A percentile compares a stretch with the other conserved stretches of the same genome.
phyloP scores from a whole-genome alignment of 2,113 vertebrate species.

The Ptyas mucosa region DNA sequence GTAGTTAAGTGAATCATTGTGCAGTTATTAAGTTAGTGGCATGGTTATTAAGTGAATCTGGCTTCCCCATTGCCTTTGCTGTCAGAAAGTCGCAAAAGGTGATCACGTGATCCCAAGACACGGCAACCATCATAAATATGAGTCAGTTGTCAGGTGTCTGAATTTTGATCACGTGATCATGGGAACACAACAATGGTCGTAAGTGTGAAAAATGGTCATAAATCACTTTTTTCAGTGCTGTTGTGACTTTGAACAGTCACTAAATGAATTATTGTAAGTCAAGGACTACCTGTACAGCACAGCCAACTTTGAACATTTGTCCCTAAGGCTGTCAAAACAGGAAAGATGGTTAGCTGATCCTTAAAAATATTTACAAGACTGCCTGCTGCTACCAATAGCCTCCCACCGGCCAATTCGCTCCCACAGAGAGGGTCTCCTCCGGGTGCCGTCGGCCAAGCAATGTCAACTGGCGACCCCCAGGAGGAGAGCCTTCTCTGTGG shows the following conservation, averaged over 20 bases:
- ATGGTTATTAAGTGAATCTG: background rate
- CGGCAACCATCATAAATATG: background rate
- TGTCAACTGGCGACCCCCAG: too few relatives aligned
- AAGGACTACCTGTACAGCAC: background rate
- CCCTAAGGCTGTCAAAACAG: background rate
- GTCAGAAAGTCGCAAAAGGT: background rate
- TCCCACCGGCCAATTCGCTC: too few relatives aligned
- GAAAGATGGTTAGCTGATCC: too few relatives aligned
- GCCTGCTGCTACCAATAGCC: too few relatives aligned
- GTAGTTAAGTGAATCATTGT: background rate
- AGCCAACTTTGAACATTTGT: background rate
- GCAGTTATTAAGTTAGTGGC: background rate
- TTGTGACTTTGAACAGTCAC: background rate
- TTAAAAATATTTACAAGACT: too few relatives aligned
- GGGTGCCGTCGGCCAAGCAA: too few relatives aligned
- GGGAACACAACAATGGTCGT: background rate
- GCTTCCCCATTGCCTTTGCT: background rate
- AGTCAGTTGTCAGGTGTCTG: background rate
- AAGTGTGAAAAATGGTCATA: background rate
- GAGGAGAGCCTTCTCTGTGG: too few relatives aligned
- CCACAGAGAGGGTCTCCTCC: too few relatives aligned
- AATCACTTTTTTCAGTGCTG: background rate
- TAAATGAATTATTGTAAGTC: background rate
- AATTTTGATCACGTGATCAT: background rate
- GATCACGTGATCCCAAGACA: background rate